Conservation (phyloP, 2,113 vertebrate species). For the Noctilio leporinus region DNA sequence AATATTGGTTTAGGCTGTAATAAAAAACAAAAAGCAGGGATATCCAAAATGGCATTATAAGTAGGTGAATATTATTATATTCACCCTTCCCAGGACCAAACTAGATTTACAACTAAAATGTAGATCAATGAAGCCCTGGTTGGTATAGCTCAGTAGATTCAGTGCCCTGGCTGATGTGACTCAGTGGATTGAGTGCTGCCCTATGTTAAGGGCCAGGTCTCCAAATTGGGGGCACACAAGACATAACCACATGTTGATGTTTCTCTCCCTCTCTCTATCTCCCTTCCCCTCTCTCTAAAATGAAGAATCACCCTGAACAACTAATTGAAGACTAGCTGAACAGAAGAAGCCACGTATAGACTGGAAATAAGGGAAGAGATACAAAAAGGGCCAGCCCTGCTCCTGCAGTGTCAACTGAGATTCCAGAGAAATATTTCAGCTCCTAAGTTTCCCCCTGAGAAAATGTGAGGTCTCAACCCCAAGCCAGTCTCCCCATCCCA, state of each 20-base stretch:
- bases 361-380: not conserved
- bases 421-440: not conserved
- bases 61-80: not conserved
- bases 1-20: not conserved
- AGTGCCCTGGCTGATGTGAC: no score
- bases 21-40: not conserved
- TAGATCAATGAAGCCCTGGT: no score
- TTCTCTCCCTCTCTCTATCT: no score
- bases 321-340: not conserved
- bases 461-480: not conserved
- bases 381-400: not conserved
- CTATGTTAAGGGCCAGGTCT: no score
- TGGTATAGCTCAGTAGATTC: no score
- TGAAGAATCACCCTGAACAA: not conserved
- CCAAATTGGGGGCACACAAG: no score
- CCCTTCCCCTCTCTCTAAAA: no score
- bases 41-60: not conserved
- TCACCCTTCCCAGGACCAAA: not conserved
- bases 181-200: no score
- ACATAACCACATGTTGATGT: no score
- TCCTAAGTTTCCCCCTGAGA: not conserved
- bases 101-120: not conserved
- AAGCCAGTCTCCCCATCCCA: not conserved
- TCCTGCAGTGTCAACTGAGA: not conserved
- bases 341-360: not conserved